Evolutionary conservation across 1,140 invertebrate genomes (phyloP), one percentile per base, ranked within the genome.

Genomic region (Trichonephila clavata): DNA sequence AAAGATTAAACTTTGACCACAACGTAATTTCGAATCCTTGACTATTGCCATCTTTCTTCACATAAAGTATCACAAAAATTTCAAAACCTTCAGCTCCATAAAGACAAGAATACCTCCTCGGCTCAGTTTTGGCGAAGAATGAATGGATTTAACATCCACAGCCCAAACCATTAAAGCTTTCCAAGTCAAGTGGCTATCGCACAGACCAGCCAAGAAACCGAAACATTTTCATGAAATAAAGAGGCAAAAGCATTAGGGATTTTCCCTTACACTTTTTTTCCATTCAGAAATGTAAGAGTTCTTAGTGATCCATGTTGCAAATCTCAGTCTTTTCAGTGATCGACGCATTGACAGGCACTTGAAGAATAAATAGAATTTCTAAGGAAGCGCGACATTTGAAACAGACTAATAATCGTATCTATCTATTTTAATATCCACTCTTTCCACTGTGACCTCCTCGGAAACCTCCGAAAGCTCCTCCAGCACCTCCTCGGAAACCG

Each of bases 401-500:
- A 84, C 21, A 84, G 43, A 60, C 50, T 84, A 84, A 60, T 57
- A 57, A 59, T 84, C 50, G 18, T 86, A 16, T 63, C 61, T 65
- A 89, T 24, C 27, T 32, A 32, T 77, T 68, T 21, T 86, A 61
- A 77, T 77, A 57, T 24, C 90, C 94, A 68, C 50, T 83, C 59
- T 63, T 90, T 86, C 92, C 90, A 18, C 89, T 90, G 71, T 68
- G 65, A 16, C 63, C 43, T 61, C 84, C 65, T 24, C 59, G n/a
- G 77, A 81, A 60, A 24, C 63, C 90, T 57, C 21, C 91, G 50
- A 50, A 50, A 59, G 10, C 87, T 13, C 87, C 87, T 20, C 20
- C 27, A 8, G 18, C n/a, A 57, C 94, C 94, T 7, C 92, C 94
- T 71, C 94, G 94, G n/a, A 68, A 65, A 10, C 86, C 61, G 14